Conservation (phyloP, 2,113 vertebrate genomes). For the Piaya cayana region DNA sequence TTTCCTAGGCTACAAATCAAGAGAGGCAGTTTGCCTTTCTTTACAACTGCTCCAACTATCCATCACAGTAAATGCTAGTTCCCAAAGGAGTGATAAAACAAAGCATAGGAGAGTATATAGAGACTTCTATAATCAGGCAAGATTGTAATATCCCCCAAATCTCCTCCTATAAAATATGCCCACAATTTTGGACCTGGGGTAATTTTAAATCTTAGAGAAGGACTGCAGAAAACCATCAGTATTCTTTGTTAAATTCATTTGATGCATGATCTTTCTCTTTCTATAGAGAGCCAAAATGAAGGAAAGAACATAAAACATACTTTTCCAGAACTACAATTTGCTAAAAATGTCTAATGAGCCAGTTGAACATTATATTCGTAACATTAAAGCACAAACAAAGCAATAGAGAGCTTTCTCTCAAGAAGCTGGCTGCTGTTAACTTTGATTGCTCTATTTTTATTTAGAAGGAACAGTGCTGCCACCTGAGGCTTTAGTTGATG, state of each 20-base stretch:
- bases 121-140: neutral
- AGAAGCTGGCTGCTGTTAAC: neutral
- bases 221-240: neutral
- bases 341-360: neutral
- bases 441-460: neutral
- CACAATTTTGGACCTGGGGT: neutral
- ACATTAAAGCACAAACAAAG: neutral
- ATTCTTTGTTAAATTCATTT: neutral
- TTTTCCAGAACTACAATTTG: neutral
- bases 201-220: neutral
- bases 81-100: neutral
- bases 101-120: neutral
- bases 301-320: neutral
- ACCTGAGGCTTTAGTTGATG: constrained; percentile 31
- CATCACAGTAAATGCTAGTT: neutral
- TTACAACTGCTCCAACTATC: neutral
- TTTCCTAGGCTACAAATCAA: neutral
- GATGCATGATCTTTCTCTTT: neutral
- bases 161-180: neutral
- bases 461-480: constrained; percentile 57
- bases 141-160: neutral
- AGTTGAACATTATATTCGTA: neutral
- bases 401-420: neutral
- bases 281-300: neutral
- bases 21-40: neutral